Evolutionary conservation across 2,888 invertebrate genomes (phyloP), one percentile per base, ranked within the genome.

Genomic region (Ganaspis brasiliensis): DNA sequence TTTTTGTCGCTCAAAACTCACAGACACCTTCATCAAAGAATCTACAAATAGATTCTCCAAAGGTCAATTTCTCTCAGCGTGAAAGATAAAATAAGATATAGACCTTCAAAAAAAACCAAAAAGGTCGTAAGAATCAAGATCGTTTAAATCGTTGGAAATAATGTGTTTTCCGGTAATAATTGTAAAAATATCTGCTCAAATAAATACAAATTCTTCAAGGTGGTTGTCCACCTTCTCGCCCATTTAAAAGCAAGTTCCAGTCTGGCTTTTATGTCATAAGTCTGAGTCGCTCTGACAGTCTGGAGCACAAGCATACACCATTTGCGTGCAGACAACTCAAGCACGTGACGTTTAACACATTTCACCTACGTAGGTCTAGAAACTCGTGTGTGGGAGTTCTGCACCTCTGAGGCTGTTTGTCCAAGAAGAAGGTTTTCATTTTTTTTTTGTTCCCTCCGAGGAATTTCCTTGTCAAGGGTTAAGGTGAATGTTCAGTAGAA

Each of bases 21-120:
- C 56, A 19, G 45, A 75, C 67, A 75, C 73, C 76, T 67, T 77
- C 76, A 73, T 74, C 76, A 31, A 56, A 74, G 72, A 70, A 77
- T 81, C 79, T 85, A 84, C 83, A 84, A 82, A 79, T 78, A 77
- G 75, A 74, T 57, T 40, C 71, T 73, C 72, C 72, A 75, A 79
- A 77, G 75, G 75, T 73, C 75, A 77, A 76, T 19, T 78, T 74
- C 59, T 73, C 57, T 21, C 24, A 10, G n/a, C 14, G 1, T n/a
- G n/a, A 57, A 6, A 0, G n/a, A 57, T 31, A 1, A n/a, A 31
- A 57, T 57, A 26, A 57, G n/a, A 56, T 37, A 4, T 24, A 14
- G 1, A 56, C 24, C 26, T 31, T 31, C 8, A 52, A 10, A 14
- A 9, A n/a, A n/a, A n/a, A n/a, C n/a, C n/a, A n/a, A n/a, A n/a